Evolutionary conservation across 2,888 invertebrate genomes (phyloP), one percentile per base, ranked within the genome.

Genomic region (Phengaris alcon): DNA sequence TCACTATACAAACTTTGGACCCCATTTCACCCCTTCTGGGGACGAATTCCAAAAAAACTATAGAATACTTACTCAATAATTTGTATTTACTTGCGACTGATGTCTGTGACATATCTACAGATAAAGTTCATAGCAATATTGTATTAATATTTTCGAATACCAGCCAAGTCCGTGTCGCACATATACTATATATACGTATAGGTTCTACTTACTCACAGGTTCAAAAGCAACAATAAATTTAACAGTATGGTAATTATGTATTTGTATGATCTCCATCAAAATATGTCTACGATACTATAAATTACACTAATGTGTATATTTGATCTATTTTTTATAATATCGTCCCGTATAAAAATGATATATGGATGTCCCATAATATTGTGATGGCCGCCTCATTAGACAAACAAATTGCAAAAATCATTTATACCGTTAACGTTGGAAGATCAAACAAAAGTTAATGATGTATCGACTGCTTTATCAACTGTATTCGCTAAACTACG

Each of bases 361-460:
- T 12, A 72, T 52, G 10, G 52, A 22, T 72, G 22, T 72, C 15
- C n/a, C 15, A 51, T 72, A 51, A 22, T 51, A 52, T 22, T 52
- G 13, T 72, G 52, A 35, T 72, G 13, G 22, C 51, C 51, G 72
- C 35, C 22, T 54, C 72, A 72, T 54, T 54, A 52, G 52, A 52
- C 13, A 8, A 72, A 54, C 72, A 72, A 72, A 72, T 51, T 54
- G 52, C 52, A 52, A 80, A 79, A 80, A 78, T 80, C 75, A 55
- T 70, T 15, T 55, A 74, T 79, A 77, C 64, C 35, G 64, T 35
- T 64, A 22, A 64, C 59, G 22, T 64, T 35, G 64, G 64, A 64
- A 64, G 64, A 64, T 64, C 64, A 64, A 59, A 59, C 22, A 22
- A 64, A 64, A 64, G 64, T 64, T 35, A 35, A 35, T 64, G 35